Evolutionary conservation across 2,113 vertebrate genomes (phyloP), one percentile per base, ranked within the genome.

Genomic region (Chionis minor): DNA sequence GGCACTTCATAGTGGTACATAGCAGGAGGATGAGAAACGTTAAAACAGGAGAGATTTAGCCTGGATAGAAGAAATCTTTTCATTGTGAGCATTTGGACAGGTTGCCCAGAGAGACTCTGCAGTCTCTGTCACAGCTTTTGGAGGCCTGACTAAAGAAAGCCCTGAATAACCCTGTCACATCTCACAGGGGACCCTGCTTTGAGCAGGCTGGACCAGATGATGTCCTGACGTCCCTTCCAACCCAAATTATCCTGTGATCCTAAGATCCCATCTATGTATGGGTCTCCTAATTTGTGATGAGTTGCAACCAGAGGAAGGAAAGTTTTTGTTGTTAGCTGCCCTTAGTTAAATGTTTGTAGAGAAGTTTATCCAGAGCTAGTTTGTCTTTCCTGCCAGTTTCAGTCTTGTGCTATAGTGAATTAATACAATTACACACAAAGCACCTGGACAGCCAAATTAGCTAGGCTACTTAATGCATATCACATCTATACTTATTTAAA

Each of bases 11-110:
- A 12, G 27, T 28, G 56, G 11, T 49, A 21, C 7, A 1, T 4
- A 33, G 32, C 28, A 30, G 73, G 30, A 73, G 9, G 33, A 66
- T n/a, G 45, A 38, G 27, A 62, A 62, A 59, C 44, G n/a, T 8
- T 15, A 73, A n/a, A 44, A 0, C 0, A 23, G 4, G 4, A 17
- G 5, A 17, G 4, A 17, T 28, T 61, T 13, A 28, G 30, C 24
- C 20, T 18, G 16, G 26, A 3, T 62, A 12, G 9, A 49, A 35
- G 47, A 21, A 12, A 3, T 19, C 6, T 35, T 84, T 73, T 55
- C 40, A 49, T 32, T 10, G 22, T 51, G 22, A 59, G 16, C 23
- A 23, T 32, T 74, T 10, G 38, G 9, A 65, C 21, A 32, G 72
- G 28, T 5, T 66, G 24, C 14, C 9, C 33, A 23, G 15, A 38